phyloP scores from a whole-genome alignment of 1,140 invertebrate genomes.

The Pachypsylla venusta region DNA sequence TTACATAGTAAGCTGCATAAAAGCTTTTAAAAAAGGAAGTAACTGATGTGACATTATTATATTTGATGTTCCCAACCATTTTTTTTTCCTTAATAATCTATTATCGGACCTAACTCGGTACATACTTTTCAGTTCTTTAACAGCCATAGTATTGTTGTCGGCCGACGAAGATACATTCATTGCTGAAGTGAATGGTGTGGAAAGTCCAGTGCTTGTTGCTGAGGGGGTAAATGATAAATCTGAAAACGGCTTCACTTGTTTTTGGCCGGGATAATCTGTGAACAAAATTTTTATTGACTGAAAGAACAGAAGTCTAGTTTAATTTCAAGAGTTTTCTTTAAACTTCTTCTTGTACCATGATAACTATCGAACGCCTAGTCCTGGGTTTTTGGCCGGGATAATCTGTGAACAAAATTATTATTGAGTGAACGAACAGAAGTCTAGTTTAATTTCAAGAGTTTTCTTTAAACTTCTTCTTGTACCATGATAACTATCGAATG shows the following conservation, averaged over 20 bases:
- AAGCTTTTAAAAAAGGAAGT: neutral
- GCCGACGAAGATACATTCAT: neutral
- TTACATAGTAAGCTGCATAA: neutral
- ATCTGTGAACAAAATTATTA: too few relatives aligned
- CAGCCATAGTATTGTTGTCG: conserved; percentile 3
- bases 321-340: too few relatives aligned
- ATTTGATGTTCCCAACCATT: neutral
- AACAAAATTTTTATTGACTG: too few relatives aligned
- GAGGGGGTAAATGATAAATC: neutral
- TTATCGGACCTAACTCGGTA: neutral
- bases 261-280: conserved; percentile 35
- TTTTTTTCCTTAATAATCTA: neutral
- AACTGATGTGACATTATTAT: neutral
- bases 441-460: too few relatives aligned
- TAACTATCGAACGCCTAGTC: too few relatives aligned
- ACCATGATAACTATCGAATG: too few relatives aligned
- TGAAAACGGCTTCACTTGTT: conserved; percentile 31
- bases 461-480: too few relatives aligned
- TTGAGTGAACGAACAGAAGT: too few relatives aligned
- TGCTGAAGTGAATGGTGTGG: neutral
- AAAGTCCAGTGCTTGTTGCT: neutral
- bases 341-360: too few relatives aligned
- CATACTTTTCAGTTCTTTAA: conserved; percentile 13
- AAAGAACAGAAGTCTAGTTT: too few relatives aligned
- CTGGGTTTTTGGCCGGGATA: conserved; percentile 34